Percentiles rank a stretch among this genome's conserved stretches.
Evolutionary conservation across 2,797 vertebrate genomes (phyloP).

Genomic region (Scleropages formosus): DNA sequence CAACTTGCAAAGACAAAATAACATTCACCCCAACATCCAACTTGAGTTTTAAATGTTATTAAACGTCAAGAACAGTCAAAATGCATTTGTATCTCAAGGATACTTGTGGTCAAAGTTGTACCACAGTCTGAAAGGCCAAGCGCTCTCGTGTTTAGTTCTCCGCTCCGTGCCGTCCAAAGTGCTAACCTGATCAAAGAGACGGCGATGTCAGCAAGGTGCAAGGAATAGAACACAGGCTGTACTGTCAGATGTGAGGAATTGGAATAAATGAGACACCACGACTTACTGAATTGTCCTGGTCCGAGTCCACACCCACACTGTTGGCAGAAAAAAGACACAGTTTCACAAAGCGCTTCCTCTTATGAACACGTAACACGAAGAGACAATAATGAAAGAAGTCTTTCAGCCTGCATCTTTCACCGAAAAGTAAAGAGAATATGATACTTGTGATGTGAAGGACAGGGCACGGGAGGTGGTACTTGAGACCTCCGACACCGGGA

Average conservation of each 20-base stretch:
- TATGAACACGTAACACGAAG: background rate
- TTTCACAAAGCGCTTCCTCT: background rate
- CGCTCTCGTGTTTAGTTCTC: conserved; percentile 86
- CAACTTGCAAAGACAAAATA: no score
- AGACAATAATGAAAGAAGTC: background rate
- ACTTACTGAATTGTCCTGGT: conserved; percentile 83
- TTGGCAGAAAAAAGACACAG: conserved; percentile 3
- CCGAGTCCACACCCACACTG: conserved; percentile 87
- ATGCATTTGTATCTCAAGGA: conserved; percentile 69
- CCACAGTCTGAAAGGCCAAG: conserved; percentile 96
- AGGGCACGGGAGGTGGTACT: background rate
- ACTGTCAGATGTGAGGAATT: background rate
- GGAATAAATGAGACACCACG: background rate
- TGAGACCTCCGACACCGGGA: background rate
- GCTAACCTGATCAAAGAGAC: conserved; percentile 53
- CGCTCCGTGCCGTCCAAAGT: conserved; percentile 75
- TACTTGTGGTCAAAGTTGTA: conserved; percentile 98
- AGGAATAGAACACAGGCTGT: background rate
- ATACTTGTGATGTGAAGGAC: background rate
- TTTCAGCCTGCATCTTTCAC: no score
- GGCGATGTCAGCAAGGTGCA: background rate
- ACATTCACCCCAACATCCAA: no score
- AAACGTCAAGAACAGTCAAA: no score
- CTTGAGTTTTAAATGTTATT: background rate
- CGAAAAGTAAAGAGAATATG: no score